These are phyloP conservation scores for Kradibia gibbosae DNA, from an alignment of 1,140 invertebrate genomes.

Conservation along the genomic window DNA sequence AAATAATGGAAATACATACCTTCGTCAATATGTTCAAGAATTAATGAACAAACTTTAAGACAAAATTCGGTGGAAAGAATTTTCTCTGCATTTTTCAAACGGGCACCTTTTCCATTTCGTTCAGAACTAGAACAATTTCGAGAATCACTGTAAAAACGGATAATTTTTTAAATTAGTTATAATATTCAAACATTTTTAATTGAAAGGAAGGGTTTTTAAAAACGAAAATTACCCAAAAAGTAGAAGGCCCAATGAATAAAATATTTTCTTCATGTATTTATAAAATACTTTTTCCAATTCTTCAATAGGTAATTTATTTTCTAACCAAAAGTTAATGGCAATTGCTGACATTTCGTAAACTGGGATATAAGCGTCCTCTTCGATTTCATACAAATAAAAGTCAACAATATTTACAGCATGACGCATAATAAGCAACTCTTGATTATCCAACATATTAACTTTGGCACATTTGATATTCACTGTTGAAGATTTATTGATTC, in stretches of 20 bases:
- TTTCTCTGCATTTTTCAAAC: slow-evolving; percentile 29
- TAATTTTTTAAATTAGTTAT: not conserved
- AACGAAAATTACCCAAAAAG: slow-evolving; percentile 66
- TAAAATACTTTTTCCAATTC: slow-evolving; percentile 69
- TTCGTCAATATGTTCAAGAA: slow-evolving; percentile 65
- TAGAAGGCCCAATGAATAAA: slow-evolving; percentile 70
- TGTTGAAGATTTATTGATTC: not conserved
- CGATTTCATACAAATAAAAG: slow-evolving; percentile 69
- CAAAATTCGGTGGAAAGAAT: slow-evolving; percentile 52
- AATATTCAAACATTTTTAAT: not conserved
- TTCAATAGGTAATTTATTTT: slow-evolving; percentile 68
- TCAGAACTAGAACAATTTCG: not conserved
- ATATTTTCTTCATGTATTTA: slow-evolving; percentile 68
- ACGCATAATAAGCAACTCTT: slow-evolving; percentile 40
- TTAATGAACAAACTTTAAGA: slow-evolving; percentile 53
- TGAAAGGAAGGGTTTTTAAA: slow-evolving; percentile 8
- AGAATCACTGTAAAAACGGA: slow-evolving; percentile 30
- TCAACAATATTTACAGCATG: slow-evolving; percentile 66
- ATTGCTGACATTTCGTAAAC: slow-evolving; percentile 66
- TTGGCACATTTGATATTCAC: slow-evolving; percentile 2
- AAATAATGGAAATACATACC: slow-evolving; percentile 54
- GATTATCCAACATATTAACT: not conserved
- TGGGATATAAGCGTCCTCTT: slow-evolving; percentile 63
- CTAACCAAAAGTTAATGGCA: slow-evolving; percentile 71
- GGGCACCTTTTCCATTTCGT: slow-evolving; percentile 22